Conservation (phyloP, 2,888 invertebrate genomes). For the Parelbella ahira region DNA sequence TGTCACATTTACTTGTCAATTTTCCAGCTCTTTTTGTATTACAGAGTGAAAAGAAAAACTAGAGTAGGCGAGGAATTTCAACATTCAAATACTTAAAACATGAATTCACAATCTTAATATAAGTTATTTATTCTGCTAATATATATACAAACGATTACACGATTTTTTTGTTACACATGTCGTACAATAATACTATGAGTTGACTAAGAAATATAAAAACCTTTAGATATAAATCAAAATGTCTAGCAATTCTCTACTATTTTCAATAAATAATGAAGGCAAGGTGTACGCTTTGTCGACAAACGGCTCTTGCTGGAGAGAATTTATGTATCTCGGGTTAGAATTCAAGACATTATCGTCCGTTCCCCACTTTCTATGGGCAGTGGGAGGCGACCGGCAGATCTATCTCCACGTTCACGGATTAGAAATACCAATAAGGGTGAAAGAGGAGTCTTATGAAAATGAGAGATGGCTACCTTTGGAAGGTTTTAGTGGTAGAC, state of each 20-base stretch:
- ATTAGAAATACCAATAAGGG: constrained; percentile 93
- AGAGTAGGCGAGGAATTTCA: too few species aligned
- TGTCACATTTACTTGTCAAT: too few species aligned
- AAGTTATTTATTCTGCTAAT: too few species aligned
- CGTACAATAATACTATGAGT: neutral
- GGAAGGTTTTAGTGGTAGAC: constrained; percentile 90
- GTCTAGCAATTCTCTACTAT: constrained; percentile 86
- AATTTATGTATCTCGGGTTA: constrained; percentile 90
- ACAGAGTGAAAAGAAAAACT: too few species aligned
- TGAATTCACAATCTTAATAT: too few species aligned
- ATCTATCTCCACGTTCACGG: constrained; percentile 95
- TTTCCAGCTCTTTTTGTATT: too few species aligned
- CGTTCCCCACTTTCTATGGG: constrained; percentile 93
- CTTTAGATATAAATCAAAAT: constrained; percentile 36
- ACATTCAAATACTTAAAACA: too few species aligned
- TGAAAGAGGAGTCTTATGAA: constrained; percentile 94
- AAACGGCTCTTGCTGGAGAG: constrained; percentile 90
- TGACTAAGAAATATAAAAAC: neutral
- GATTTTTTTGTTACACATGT: too few species aligned
- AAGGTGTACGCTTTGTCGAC: constrained; percentile 92
- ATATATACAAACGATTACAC: too few species aligned
- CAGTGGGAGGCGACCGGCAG: constrained; percentile 95
- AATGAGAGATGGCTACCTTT: constrained; percentile 97
- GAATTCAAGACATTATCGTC: constrained; percentile 94
- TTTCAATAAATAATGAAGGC: constrained; percentile 93